These are phyloP conservation scores for Anarrhichthys ocellatus DNA, from an alignment of 2,113 vertebrate species.

Conservation along the genomic window DNA sequence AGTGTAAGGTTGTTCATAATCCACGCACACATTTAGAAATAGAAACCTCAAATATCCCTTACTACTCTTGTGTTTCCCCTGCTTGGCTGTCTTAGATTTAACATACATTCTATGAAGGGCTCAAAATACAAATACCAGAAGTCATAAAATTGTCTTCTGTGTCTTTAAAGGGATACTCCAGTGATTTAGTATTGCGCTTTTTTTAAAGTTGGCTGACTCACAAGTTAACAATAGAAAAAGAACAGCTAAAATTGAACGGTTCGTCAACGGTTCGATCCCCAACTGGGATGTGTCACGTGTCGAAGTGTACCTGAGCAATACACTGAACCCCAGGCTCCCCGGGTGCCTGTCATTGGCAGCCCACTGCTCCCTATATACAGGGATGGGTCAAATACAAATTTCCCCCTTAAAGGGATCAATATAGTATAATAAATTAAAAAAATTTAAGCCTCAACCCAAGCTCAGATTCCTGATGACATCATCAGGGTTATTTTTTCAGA, in stretches of 20 bases:
- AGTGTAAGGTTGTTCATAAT: neutral
- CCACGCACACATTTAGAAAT: neutral
- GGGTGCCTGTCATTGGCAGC: too few relatives aligned
- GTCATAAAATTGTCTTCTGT: neutral
- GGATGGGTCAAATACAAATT: too few relatives aligned
- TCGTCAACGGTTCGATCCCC: too few relatives aligned
- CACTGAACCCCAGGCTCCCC: too few relatives aligned
- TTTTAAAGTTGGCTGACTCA: neutral
- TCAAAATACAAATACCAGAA: neutral
- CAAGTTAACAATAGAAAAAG: neutral
- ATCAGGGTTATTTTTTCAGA: constrained; percentile 3
- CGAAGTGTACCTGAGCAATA: too few relatives aligned
- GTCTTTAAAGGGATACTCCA: neutral
- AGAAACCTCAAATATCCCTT: neutral
- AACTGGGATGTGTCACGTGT: too few relatives aligned
- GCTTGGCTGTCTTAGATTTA: neutral
- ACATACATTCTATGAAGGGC: neutral
- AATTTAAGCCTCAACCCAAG: too few relatives aligned
- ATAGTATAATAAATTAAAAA: too few relatives aligned
- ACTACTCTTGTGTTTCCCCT: neutral
- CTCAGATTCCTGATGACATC: neutral
- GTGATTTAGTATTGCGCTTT: neutral
- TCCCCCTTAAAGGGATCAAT: too few relatives aligned
- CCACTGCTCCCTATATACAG: too few relatives aligned
- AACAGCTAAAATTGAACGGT: too few relatives aligned